Evolutionary conservation across 2,888 invertebrate species (phyloP).

Genomic region (Aspidiotus rigidus): DNA sequence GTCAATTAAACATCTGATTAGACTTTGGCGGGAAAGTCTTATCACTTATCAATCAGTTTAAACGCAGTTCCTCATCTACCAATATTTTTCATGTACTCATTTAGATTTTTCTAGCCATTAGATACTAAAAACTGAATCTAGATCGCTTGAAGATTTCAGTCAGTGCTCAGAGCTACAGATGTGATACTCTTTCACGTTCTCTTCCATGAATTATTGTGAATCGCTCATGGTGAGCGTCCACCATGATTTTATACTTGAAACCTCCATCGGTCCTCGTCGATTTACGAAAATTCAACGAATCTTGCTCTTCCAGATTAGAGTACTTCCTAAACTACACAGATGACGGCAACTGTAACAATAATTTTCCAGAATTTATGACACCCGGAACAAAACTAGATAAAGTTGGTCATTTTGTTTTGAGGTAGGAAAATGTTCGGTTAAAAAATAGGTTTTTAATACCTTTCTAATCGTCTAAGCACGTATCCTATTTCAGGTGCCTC

Average conservation of each 20-base stretch:
- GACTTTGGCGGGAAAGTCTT: too few species aligned
- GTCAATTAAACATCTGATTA: too few species aligned
- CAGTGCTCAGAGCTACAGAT: too few species aligned
- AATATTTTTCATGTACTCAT: too few species aligned
- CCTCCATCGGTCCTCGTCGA: slow-evolving; percentile 6
- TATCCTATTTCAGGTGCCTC: slow-evolving; percentile 11
- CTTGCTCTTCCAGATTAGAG: slow-evolving; percentile 14
- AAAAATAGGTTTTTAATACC: not conserved
- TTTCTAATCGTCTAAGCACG: not conserved
- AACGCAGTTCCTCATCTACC: too few species aligned
- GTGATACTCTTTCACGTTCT: too few species aligned
- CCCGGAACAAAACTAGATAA: slow-evolving; percentile 22
- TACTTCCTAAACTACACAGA: not conserved
- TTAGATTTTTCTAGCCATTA: too few species aligned
- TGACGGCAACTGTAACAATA: not conserved
- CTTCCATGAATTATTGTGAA: too few species aligned
- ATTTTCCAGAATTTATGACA: not conserved
- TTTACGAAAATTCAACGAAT: slow-evolving; percentile 17
- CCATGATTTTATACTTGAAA: slow-evolving; percentile 20
- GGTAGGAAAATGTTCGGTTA: not conserved
- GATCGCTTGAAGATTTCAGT: too few species aligned
- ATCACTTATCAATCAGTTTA: too few species aligned
- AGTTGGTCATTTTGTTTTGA: slow-evolving; percentile 23
- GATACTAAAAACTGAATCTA: too few species aligned
- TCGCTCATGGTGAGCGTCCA: too few species aligned